Evolutionary conservation across 2,797 vertebrate species (phyloP).

Genomic region (Moxostoma hubbsi): DNA sequence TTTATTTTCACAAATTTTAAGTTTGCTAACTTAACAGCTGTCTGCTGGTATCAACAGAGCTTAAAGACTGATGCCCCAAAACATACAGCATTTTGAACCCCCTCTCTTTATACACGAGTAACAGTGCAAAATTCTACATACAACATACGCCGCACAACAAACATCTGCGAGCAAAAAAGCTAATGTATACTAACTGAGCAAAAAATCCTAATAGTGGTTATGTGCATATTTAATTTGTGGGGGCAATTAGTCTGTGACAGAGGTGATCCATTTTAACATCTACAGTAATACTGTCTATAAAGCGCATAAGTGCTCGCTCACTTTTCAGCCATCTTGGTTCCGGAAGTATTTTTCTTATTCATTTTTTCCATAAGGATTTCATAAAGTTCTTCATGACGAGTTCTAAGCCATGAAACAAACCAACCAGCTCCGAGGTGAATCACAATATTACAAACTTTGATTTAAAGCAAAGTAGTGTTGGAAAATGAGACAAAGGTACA

Average conservation of each 20-base stretch:
- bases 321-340: too few species aligned
- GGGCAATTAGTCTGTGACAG: background rate
- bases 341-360: too few species aligned
- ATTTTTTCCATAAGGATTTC: too few species aligned
- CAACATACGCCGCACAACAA: background rate
- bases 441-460: too few species aligned
- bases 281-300: too few species aligned
- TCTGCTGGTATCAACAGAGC: background rate
- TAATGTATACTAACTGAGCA: background rate
- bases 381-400: too few species aligned
- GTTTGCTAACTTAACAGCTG: background rate
- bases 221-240: slow-evolving; percentile 3
- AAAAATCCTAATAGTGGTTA: background rate
- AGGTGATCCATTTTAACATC: background rate
- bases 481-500: too few species aligned
- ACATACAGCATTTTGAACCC: background rate
- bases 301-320: too few species aligned
- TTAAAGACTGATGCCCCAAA: background rate
- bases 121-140: slow-evolving; percentile 10
- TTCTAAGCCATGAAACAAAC: too few species aligned
- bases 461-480: too few species aligned
- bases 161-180: background rate
- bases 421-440: too few species aligned
- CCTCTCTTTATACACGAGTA: background rate
- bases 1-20: background rate